Percentiles rank a stretch among this genome's conserved stretches.
These are phyloP conservation scores for Serinus canaria DNA, from an alignment of 2,113 vertebrate species.

Conservation along the genomic window DNA sequence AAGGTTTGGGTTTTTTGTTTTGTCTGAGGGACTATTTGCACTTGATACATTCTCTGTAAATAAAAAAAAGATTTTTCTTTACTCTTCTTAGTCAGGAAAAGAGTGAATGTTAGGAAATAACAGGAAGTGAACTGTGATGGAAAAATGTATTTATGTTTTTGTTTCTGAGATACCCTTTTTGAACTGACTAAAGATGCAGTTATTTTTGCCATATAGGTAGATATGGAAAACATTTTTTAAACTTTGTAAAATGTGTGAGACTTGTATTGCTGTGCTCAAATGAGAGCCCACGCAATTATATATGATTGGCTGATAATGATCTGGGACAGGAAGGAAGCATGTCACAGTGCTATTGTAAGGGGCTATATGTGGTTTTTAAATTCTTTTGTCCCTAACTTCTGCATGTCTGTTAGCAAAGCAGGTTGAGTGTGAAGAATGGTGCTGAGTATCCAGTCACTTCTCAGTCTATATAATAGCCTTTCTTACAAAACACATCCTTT, in stretches of 20 bases:
- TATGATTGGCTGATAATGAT: conserved; percentile 48
- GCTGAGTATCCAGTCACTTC: neutral
- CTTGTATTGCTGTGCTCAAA: neutral
- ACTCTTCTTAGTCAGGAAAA: neutral
- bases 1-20: neutral
- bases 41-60: neutral
- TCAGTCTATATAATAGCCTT: neutral
- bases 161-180: neutral
- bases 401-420: neutral
- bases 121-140: neutral
- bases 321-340: conserved; percentile 59
- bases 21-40: neutral
- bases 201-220: neutral
- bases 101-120: neutral
- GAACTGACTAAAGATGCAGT: neutral
- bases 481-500: neutral
- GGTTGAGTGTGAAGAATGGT: neutral
- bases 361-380: conserved; percentile 30
- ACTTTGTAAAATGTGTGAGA: neutral
- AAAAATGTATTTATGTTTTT: neutral
- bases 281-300: conserved; percentile 17
- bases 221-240: neutral
- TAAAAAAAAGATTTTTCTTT: neutral
- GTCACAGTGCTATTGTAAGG: conserved; percentile 18
- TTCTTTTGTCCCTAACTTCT: conserved; percentile 3